Percentiles rank a stretch among this genome's conserved stretches.
Conservation (phyloP, 2,888 invertebrate species). For the Fissipunctia ypsillon region DNA sequence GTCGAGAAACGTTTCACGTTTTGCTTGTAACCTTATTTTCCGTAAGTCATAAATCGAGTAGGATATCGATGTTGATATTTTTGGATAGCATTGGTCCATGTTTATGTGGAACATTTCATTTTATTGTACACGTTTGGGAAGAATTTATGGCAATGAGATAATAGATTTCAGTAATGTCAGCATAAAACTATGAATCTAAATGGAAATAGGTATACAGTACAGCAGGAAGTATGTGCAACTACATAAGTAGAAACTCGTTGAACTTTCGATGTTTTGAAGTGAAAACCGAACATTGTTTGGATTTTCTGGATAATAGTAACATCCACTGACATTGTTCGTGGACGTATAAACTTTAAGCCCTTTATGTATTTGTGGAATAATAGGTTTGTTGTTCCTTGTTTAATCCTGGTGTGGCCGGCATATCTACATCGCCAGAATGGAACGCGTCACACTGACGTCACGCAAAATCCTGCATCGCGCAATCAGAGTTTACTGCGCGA, state of each 20-base stretch:
- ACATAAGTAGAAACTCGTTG: conserved; percentile 20
- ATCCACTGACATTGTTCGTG: conserved; percentile 7
- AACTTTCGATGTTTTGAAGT: conserved; percentile 33
- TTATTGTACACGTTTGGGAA: conserved; percentile 32
- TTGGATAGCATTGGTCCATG: conserved; percentile 30
- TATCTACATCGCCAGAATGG: too few species aligned
- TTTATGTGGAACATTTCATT: conserved; percentile 52
- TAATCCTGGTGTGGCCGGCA: too few species aligned
- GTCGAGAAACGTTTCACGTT: conserved; percentile 47
- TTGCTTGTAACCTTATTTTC: conserved; percentile 44
- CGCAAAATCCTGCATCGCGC: too few species aligned
- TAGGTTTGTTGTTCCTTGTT: conserved; percentile 17
- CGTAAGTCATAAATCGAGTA: conserved; percentile 41
- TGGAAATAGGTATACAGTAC: background rate
- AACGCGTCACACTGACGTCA: too few species aligned
- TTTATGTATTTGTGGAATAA: conserved; percentile 12
- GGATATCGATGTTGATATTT: conserved; percentile 51
- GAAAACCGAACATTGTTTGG: conserved; percentile 14
- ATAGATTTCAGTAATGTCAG: conserved; percentile 23
- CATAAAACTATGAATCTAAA: conserved; percentile 17
- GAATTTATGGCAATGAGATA: conserved; percentile 34
- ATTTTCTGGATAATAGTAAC: conserved; percentile 11
- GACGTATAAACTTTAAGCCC: conserved; percentile 20
- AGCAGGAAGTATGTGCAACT: conserved; percentile 18
- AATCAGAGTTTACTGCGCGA: too few species aligned